phyloP scores from a whole-genome alignment of 2,797 vertebrate species.

The Alcedo quadribrachys region DNA sequence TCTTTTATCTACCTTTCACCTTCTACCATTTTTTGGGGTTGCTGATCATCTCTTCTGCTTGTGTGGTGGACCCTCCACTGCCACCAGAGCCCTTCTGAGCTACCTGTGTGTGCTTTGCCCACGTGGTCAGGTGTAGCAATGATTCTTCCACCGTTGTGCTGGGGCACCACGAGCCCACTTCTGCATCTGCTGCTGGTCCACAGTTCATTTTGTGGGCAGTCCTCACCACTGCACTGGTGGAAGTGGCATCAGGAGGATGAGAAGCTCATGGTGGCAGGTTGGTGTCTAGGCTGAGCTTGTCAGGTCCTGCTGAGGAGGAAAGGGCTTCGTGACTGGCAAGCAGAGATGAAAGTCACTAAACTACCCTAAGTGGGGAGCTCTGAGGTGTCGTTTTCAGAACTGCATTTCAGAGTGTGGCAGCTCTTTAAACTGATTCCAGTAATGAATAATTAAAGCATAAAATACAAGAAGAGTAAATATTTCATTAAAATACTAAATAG shows the following conservation, averaged over 20 bases:
- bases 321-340: background rate
- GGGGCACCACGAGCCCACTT: background rate
- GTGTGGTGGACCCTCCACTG: background rate
- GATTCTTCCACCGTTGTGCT: background rate
- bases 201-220: rapidly evolving
- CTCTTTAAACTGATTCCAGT: constrained; percentile 40
- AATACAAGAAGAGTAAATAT: constrained; percentile 56
- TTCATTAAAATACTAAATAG: constrained; percentile 60
- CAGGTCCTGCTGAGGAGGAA: background rate
- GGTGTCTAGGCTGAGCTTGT: background rate
- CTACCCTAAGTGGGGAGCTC: background rate
- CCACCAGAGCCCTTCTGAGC: rapidly evolving
- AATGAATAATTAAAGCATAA: constrained; percentile 62
- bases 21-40: background rate
- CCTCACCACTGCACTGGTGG: rapidly evolving
- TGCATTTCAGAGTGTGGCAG: constrained; percentile 11
- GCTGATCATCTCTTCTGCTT: background rate
- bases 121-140: rapidly evolving
- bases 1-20: rapidly evolving
- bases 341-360: constrained; percentile 12
- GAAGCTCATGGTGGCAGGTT: background rate
- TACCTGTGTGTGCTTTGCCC: rapidly evolving
- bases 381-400: background rate
- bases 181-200: background rate
- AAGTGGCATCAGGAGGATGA: background rate